Conservation (phyloP, 2,888 invertebrate species). For the Meandrusa payeni region DNA sequence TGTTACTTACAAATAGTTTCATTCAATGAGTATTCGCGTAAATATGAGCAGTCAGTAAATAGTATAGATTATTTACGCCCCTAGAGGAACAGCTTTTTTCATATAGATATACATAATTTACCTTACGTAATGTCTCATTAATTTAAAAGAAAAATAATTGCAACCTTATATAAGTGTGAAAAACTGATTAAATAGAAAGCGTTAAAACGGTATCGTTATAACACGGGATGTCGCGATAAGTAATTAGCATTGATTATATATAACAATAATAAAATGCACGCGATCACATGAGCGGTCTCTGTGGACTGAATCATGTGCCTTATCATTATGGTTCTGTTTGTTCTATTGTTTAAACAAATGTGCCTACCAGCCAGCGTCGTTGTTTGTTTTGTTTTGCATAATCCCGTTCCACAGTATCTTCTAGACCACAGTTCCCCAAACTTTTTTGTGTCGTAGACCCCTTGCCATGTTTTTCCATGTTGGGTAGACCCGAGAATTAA, state of each 20-base stretch:
- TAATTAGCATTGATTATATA: slow-evolving; percentile 26
- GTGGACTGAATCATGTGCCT: slow-evolving; percentile 20
- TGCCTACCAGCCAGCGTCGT: slow-evolving; percentile 1
- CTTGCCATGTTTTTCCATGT: no score
- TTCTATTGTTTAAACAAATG: slow-evolving; percentile 11
- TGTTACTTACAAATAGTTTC: no score
- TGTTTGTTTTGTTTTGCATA: not conserved
- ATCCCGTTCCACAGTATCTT: not conserved
- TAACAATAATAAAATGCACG: slow-evolving; percentile 23
- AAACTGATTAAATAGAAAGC: not conserved
- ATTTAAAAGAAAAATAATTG: not conserved
- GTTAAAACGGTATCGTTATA: not conserved
- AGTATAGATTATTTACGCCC: no score
- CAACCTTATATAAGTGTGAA: not conserved
- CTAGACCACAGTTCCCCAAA: no score
- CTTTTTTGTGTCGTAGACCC: no score
- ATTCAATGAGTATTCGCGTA: no score
- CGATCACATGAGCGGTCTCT: slow-evolving; percentile 22
- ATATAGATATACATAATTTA: no score
- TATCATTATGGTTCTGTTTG: slow-evolving; percentile 15
- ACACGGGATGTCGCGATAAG: slow-evolving; percentile 14
- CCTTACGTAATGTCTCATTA: not conserved
- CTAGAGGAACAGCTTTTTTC: no score
- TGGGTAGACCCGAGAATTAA: no score
- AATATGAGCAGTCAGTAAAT: no score